These are phyloP conservation scores for Anhinga rufa DNA, from an alignment of 2,113 vertebrate genomes.

Conservation along the genomic window DNA sequence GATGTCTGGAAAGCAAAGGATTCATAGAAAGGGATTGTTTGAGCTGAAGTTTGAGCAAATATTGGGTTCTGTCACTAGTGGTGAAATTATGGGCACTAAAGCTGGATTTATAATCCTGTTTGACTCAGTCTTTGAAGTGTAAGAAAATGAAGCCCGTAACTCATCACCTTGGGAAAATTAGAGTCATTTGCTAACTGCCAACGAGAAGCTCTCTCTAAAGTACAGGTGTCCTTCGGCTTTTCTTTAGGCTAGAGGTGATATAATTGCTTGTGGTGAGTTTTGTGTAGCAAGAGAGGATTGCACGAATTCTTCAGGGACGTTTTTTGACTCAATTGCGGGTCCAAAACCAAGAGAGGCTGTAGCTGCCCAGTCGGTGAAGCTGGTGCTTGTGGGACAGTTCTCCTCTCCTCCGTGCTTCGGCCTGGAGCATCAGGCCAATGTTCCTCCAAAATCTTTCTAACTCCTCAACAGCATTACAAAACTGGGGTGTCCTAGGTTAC, in stretches of 20 bases:
- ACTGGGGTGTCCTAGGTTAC: background rate
- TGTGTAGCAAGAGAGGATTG: background rate
- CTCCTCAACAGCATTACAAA: background rate
- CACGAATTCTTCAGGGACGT: background rate
- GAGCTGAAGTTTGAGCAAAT: background rate
- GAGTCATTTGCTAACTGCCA: background rate
- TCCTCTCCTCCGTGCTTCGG: background rate
- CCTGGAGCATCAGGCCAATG: background rate
- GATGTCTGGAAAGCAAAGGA: background rate
- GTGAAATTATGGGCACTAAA: background rate
- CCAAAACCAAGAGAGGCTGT: background rate
- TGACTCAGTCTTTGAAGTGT: rapidly evolving
- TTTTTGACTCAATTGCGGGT: background rate
- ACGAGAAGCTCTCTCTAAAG: background rate
- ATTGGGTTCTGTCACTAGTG: background rate
- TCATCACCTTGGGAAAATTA: background rate
- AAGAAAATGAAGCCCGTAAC: background rate
- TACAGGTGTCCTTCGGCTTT: background rate
- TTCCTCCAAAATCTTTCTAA: background rate
- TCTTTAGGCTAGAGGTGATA: background rate
- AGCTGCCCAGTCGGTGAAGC: rapidly evolving
- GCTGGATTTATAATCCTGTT: background rate
- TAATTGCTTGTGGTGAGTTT: background rate
- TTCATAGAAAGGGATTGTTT: background rate
- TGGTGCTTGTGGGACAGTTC: background rate